phyloP scores from a whole-genome alignment of 2,888 invertebrate species.

The Theretra japonica region DNA sequence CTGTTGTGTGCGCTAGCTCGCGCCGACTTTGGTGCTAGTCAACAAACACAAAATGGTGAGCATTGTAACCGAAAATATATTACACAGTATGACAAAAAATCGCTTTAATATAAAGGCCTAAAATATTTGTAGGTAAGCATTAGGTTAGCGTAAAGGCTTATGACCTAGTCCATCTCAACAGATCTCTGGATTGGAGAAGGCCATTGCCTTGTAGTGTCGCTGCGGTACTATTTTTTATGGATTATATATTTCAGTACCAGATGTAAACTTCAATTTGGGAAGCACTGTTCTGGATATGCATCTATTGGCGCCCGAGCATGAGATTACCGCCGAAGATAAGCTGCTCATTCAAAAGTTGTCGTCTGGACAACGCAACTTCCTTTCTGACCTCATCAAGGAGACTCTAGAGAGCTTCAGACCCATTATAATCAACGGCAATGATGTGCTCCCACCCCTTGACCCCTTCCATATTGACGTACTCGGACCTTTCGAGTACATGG shows the following conservation, averaged over 20 bases:
- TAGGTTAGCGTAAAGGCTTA: too few species aligned
- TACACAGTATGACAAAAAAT: too few species aligned
- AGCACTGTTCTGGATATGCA: constrained; percentile 39
- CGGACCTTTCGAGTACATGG: constrained; percentile 49
- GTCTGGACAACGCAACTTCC: constrained; percentile 40
- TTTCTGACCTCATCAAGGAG: constrained; percentile 46
- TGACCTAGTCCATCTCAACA: too few species aligned
- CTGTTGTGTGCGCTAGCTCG: constrained; percentile 34
- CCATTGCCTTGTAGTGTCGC: too few species aligned
- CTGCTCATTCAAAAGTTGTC: constrained; percentile 35
- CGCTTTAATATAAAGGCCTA: too few species aligned
- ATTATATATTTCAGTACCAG: constrained; percentile 7
- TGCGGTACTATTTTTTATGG: not conserved
- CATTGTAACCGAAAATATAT: not conserved
- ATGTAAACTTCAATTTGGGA: constrained; percentile 26
- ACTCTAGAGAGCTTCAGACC: constrained; percentile 55
- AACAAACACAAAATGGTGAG: constrained; percentile 9
- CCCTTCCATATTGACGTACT: constrained; percentile 49
- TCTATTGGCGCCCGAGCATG: constrained; percentile 32
- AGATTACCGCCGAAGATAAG: constrained; percentile 36
- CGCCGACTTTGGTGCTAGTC: not conserved
- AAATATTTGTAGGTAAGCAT: too few species aligned
- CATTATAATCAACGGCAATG: constrained; percentile 60
- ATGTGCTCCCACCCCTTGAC: constrained; percentile 56
- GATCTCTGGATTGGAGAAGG: too few species aligned